Conservation (phyloP, 2,888 invertebrate species). For the Taphrorychus bicolor region DNA sequence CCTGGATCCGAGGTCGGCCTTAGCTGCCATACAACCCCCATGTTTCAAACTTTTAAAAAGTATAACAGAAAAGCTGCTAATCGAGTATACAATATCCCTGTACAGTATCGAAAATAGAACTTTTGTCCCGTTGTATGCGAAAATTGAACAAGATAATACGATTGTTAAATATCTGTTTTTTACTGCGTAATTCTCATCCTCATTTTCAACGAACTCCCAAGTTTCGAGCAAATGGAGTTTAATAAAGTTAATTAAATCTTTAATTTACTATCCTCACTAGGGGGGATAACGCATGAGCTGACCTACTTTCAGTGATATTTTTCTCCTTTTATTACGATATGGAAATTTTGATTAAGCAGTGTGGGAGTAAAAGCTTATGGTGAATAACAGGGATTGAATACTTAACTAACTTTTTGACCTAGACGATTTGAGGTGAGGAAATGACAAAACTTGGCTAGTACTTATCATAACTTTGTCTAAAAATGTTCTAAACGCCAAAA, state of each 20-base stretch:
- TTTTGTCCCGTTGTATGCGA: too few species aligned
- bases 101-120: not conserved
- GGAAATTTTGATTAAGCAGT: slow-evolving; percentile 1
- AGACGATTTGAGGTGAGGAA: too few species aligned
- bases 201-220: not conserved
- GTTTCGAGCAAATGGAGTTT: slow-evolving; percentile 3
- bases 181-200: not conserved
- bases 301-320: slow-evolving; percentile 1
- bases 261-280: slow-evolving; percentile 3
- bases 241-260: slow-evolving; percentile 11
- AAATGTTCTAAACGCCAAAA: too few species aligned
- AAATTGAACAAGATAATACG: not conserved
- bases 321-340: slow-evolving; percentile 4
- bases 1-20: too few species aligned
- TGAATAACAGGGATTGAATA: too few species aligned
- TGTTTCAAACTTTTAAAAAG: too few species aligned
- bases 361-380: not conserved
- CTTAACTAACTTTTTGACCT: too few species aligned
- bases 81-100: not conserved
- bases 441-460: too few species aligned
- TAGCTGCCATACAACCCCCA: too few species aligned
- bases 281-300: slow-evolving; percentile 6
- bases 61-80: too few species aligned
- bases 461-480: too few species aligned
- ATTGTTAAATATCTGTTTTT: not conserved